Evolutionary conservation across 1,140 invertebrate genomes (phyloP), one percentile per base, ranked within the genome.

Genomic region (Heterodera carotae): DNA sequence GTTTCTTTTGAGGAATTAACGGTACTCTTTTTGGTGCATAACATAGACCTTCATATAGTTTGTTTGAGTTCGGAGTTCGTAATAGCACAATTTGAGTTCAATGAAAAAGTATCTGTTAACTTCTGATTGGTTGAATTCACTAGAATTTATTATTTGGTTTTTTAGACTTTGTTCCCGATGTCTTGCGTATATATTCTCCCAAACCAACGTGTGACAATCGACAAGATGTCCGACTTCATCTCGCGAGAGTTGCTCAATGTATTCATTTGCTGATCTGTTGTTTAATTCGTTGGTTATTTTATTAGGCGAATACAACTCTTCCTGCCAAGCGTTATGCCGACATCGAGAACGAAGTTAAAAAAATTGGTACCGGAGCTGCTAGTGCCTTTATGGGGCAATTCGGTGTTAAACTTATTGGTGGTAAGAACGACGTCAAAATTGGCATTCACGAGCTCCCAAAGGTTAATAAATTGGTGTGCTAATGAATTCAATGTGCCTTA

Each of bases 191-290:
- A 34, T 8, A 74, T 74, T 15, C 34, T 78, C 33, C 77, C 77
- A n/a, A 60, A 64, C 8, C 77, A 78, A 22, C 77, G 77, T 2
- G 76, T 78, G 22, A 62, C 71, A 25, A 18, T 78, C 18, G 73
- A 76, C 56, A 66, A 78, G 31, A 78, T 78, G 77, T 59, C 69
- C 18, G 77, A 78, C 5, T 48, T 31, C 15, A 76, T 78, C 12
- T 78, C 77, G 1, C 27, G 77, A 7, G 77, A 78, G 27, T 34
- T 78, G 8, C 76, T 78, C 33, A 53, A 25, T 43, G 77, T 78
- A 62, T 27, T 27, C n/a, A n/a, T n/a, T n/a, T n/a, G n/a, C n/a
- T 15, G 7, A 39, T 18, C 31, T 34, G 12, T 59, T 12, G 10
- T 43, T 53, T 27, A 10, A 36, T 12, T 22, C 27, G 18, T 64